Conservation (phyloP, 2,797 vertebrate genomes). For the Tokudaia tokunoshimensis region DNA sequence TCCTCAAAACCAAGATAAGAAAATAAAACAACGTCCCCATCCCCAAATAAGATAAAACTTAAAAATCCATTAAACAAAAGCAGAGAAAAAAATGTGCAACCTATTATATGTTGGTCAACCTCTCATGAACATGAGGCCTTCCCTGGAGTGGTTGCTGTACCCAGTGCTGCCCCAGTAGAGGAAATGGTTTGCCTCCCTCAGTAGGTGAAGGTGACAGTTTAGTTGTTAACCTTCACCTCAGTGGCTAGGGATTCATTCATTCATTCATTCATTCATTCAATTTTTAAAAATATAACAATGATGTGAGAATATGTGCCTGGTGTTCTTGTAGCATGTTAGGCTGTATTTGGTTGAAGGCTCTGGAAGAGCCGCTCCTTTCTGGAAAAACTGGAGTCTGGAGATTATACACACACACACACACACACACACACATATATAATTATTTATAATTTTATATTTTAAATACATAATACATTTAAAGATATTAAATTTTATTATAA, state of each 20-base stretch:
- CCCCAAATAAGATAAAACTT: neutral
- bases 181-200: neutral
- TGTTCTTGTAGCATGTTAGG: neutral
- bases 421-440: too few species aligned
- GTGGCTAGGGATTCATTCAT: neutral
- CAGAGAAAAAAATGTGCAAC: too few species aligned
- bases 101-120: neutral
- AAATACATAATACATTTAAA: too few species aligned
- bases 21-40: neutral
- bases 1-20: neutral
- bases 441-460: too few species aligned
- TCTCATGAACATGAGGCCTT: neutral
- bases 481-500: too few species aligned
- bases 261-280: neutral
- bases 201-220: neutral
- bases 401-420: too few species aligned
- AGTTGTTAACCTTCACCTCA: too few species aligned
- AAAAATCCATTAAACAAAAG: neutral
- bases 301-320: neutral
- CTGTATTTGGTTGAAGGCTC: neutral
- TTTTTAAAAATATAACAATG: neutral
- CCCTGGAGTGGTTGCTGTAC: neutral
- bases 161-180: neutral
- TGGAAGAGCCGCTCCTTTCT: neutral
- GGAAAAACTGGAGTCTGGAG: neutral